Base-by-base conservation (phyloP, 2,113 vertebrate species). In the Lota lota region DNA sequence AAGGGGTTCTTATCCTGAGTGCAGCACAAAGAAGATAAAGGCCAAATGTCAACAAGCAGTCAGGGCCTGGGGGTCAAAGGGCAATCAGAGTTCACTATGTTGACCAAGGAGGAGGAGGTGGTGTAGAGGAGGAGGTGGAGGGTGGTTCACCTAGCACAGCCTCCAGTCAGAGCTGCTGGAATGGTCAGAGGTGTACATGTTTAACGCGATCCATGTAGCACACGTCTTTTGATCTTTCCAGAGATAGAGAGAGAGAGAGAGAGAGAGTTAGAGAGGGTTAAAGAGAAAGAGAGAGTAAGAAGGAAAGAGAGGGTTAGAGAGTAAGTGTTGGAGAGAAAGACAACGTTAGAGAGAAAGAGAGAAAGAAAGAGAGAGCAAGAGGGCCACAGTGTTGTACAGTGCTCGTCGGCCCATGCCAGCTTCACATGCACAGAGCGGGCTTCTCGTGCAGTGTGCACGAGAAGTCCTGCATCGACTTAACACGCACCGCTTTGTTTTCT, bases 21-120 rank as follows among this genome's bases (percentile, higher is more conserved):
- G 61, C 59, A 73, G 75, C 80, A 73, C 24, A 76, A 74, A 77
- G 78, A 51, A 75, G 70, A 75, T 36, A 82, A 74, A 73, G 74
- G 69, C 69, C 83, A 81, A 80, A 83, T 79, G 77, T 76, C 74
- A 65, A 79, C 86, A 82, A 88, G 84, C 78, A 69, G 77, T 80
- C 85, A 87, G 50, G 12, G 69, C 40, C 40, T 7, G 40, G 40
- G 70, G 89, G 90, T 91, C 89, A 91, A 80, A 90, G 92, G 86
- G 85, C 86, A 75, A 22, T 11, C 19, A 79, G 88, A 91, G 91
- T 91, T 92, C 91, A 91, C 68, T 59, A 78, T 72, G 89, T 76
- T 22, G 66, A 68, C 69, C 81, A 73, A 73, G 78, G 80, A 75
- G 78, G 68, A 22, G 58, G 28, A 68, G 61, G 74, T 79, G 79